Percentiles rank a stretch among this genome's conserved stretches.
These are phyloP conservation scores for Anableps anableps DNA, from an alignment of 2,797 vertebrate species.

Conservation along the genomic window DNA sequence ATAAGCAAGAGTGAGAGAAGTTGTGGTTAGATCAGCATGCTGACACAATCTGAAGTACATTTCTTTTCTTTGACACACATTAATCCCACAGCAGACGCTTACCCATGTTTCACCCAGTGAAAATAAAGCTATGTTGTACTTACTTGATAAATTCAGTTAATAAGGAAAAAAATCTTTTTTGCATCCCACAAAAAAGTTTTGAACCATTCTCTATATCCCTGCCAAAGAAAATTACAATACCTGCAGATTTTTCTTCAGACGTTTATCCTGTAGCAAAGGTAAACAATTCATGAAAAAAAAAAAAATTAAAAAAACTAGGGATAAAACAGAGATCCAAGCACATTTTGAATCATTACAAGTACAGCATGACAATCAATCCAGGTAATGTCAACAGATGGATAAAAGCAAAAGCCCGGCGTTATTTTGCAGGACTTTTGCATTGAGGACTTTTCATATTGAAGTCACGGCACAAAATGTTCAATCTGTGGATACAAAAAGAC, in stretches of 20 bases:
- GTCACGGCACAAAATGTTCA: too few species aligned
- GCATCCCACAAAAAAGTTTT: neutral
- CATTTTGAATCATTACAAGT: neutral
- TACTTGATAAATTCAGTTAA: conserved; percentile 5
- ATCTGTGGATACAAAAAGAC: neutral
- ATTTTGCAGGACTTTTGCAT: neutral
- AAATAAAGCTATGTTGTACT: neutral
- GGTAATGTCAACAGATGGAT: neutral
- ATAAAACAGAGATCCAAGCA: neutral
- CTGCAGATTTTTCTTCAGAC: conserved; percentile 81
- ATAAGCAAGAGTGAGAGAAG: conserved; percentile 21
- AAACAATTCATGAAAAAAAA: conserved; percentile 49
- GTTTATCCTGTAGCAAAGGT: conserved; percentile 77
- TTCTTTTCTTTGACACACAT: conserved; percentile 28
- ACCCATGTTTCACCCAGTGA: conserved; percentile 5
- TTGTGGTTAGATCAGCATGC: conserved; percentile 29
- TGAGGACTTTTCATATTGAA: too few species aligned
- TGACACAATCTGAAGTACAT: conserved; percentile 8
- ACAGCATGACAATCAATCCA: neutral
- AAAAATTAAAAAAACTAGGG: conserved; percentile 10
- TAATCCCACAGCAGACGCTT: conserved; percentile 11
- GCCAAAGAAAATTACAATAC: conserved; percentile 75
- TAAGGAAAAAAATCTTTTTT: neutral
- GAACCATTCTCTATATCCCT: conserved; percentile 23
- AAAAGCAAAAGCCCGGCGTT: neutral